Percentiles rank a stretch among this genome's conserved stretches.
These are phyloP conservation scores for Vidua macroura DNA, from an alignment of 2,113 vertebrate species.

Conservation along the genomic window DNA sequence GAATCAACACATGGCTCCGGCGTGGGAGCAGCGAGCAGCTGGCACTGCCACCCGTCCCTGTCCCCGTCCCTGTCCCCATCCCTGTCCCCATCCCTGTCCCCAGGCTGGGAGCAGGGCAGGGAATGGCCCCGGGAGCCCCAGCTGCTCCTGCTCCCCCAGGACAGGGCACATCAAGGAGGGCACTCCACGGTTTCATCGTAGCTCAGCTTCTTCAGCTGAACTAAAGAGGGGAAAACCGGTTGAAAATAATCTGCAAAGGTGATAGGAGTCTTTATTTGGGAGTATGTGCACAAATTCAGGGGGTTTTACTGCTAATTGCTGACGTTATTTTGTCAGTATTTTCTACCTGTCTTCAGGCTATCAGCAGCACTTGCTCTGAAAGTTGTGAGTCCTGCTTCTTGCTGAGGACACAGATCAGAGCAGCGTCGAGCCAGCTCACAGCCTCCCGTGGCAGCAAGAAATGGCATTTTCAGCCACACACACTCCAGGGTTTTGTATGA, in stretches of 20 bases:
- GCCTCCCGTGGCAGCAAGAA: not conserved
- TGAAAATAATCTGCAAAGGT: not conserved
- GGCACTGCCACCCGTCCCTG: not conserved
- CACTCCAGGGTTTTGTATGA: fast-evolving
- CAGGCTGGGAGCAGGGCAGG: not conserved
- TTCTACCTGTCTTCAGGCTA: not conserved
- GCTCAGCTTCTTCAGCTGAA: not conserved
- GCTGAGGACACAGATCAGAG: not conserved
- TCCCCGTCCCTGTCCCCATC: not conserved
- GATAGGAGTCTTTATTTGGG: not conserved
- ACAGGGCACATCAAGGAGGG: not conserved
- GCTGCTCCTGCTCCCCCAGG: not conserved
- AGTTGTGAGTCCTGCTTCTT: not conserved
- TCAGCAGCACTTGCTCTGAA: not conserved
- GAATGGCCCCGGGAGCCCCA: not conserved
- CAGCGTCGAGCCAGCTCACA: fast-evolving
- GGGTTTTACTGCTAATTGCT: not conserved
- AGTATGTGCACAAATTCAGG: not conserved
- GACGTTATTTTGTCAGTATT: not conserved
- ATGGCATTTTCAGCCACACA: not conserved
- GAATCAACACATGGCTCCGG: slow-evolving; percentile 58
- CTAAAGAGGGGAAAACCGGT: not conserved
- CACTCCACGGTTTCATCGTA: not conserved
- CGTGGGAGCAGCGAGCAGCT: slow-evolving; percentile 43
- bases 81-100: not conserved